Base-by-base conservation (phyloP, 2,113 vertebrate genomes). In the Synchiropus splendidus region DNA sequence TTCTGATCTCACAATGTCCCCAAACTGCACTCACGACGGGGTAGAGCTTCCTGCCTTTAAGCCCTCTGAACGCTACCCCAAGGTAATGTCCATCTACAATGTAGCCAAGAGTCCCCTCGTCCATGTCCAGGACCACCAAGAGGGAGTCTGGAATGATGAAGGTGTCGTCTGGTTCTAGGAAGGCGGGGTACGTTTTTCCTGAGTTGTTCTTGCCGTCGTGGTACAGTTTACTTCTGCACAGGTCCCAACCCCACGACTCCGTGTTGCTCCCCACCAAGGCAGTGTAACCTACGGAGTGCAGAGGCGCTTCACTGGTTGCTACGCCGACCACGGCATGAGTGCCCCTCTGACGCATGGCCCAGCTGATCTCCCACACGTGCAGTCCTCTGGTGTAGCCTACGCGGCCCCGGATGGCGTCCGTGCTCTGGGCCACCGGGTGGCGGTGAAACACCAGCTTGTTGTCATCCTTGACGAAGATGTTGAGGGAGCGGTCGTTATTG, bases 241-340 rank as follows among this genome's bases (percentile, higher is more conserved):
- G 84, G 80, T 99, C 95, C 95, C 95, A 98, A 33, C 95, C 95
- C 95, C 95, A 99, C 12, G 95, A 99, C 60, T 99, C 94, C 0
- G 82, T 81, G 64, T 95, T 97, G 58, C 89, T 97, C 0, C 95
- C 95, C 15, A 99, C 89, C 0, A 99, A 86, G 0, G 93, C 91
- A 0, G 93, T 95, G 81, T 98, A 99, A 3, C 95, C 94, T 3
- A 98, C 94, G 0, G 95, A 99, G 66, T 98, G 95, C 32, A 99
- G 48, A 1, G 93, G 92, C 1, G 95, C 92, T 0, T 97, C 92
- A 0, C 83, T 87, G 0, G 90, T 94, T 0, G 93, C 92, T 57
- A 99, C 94, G 0, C 95, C 95, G 0, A 99, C 95, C 43, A 98
- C 92, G 0, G 94, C 94, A 0, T 99, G 95, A 0, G 95, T 99